phyloP scores from a whole-genome alignment of 2,888 invertebrate genomes.

The Malthinus flaveolus region DNA sequence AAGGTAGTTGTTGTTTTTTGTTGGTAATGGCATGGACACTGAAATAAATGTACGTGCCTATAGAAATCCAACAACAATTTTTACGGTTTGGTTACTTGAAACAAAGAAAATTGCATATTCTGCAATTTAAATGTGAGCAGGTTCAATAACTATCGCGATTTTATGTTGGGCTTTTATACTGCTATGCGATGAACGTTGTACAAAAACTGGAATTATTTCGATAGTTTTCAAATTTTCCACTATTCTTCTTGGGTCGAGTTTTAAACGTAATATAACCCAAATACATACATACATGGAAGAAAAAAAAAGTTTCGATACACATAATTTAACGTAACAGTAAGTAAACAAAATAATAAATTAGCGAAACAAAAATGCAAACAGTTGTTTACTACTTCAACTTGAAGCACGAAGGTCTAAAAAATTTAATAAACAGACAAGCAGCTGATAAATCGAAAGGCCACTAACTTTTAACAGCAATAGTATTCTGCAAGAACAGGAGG shows the following conservation, averaged over 20 bases:
- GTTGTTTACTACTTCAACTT: background rate
- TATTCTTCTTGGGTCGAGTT: no score
- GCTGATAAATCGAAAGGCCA: conserved; percentile 40
- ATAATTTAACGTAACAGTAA: background rate
- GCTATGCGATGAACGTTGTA: background rate
- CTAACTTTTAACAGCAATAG: conserved; percentile 33
- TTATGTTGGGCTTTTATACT: background rate
- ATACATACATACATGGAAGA: background rate
- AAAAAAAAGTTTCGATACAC: background rate
- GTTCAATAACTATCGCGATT: conserved; percentile 4
- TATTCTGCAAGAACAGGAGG: conserved; percentile 1
- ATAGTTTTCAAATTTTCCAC: no score
- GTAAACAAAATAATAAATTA: background rate
- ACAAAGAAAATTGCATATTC: conserved; percentile 15
- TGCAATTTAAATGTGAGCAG: conserved; percentile 22
- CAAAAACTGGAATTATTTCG: no score
- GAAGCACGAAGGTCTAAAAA: background rate
- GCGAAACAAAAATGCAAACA: background rate
- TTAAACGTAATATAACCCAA: background rate
- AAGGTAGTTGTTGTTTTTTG: background rate
- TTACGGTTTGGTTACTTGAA: conserved; percentile 5
- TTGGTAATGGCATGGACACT: background rate
- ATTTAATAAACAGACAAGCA: conserved; percentile 1
- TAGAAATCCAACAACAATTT: conserved; percentile 9
- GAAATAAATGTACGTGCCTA: conserved; percentile 9